Base-by-base conservation (phyloP, 2,888 invertebrate genomes). In the Myathropa florea region DNA sequence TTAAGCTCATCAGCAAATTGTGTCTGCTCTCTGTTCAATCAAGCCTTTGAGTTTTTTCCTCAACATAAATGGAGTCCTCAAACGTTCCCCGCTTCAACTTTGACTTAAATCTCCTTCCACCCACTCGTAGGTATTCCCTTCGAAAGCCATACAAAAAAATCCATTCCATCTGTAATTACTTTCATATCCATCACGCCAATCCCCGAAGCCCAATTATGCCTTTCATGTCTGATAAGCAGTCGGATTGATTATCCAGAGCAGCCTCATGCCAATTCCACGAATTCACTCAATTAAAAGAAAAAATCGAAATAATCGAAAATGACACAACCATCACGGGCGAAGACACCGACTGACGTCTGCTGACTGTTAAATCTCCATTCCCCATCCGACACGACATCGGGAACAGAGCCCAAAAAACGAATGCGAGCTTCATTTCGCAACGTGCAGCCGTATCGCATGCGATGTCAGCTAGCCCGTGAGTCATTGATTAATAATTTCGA, bases 401-500 rank as follows among this genome's bases (percentile, higher is more conserved):
- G n/a, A 12, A 14, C 39, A 39, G n/a, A n/a, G 4, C 6, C 39
- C 39, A 18, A 10, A 7, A n/a, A 6, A 6, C 1, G 39, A n/a
- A n/a, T 6, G 3, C 46, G 7, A 28, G 4, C 28, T 7, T 28
- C 7, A 28, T 28, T 28, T 7, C 28, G 7, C 28, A 28, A 28
- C 28, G 10, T 2, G 1, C 7, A 30, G 10, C 7, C 7, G 10
- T 9, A 30, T 7, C 30, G 10, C 30, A 10, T 7, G 28, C 7
- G 28, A 28, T 28, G 28, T 4, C 10, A 33, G 12, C 12, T 10
- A 2, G 33, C 33, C 64, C 63, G 63, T 55, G 64, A 60, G 59
- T 75, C 83, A 80, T 75, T 75, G 64, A 80, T 72, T 79, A 75
- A 70, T 75, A 64, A 30, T 80, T 70, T 65, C 53, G 63, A 64